phyloP scores from a whole-genome alignment of 1,140 invertebrate species.

The Drosophila saltans region DNA sequence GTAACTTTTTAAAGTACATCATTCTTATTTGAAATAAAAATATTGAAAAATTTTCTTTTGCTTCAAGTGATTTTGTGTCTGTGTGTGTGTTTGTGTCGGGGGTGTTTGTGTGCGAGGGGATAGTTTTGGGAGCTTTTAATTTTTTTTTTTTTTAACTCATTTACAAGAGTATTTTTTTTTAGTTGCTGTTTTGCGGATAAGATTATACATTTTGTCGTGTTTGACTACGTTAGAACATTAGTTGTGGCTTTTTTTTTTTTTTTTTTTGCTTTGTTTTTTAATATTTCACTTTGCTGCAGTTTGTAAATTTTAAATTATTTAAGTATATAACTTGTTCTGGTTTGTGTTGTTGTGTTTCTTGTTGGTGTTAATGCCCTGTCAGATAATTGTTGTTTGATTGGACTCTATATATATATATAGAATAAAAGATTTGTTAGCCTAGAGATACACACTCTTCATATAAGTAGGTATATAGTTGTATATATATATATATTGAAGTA shows the following conservation, averaged over 20 bases:
- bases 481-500: conserved; percentile 20
- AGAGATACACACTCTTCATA: conserved; percentile 43
- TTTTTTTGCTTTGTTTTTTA: conserved; percentile 29
- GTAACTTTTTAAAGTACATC: conserved; percentile 49
- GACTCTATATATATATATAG: conserved; percentile 42
- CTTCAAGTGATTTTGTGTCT: conserved; percentile 26
- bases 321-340: conserved; percentile 61
- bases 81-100: conserved; percentile 31
- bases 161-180: conserved; percentile 31
- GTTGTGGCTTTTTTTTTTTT: conserved; percentile 39
- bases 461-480: conserved; percentile 23
- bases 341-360: conserved; percentile 34
- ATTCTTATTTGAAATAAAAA: conserved; percentile 76
- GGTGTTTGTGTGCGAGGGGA: neutral
- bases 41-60: conserved; percentile 9
- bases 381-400: conserved; percentile 31
- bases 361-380: conserved; percentile 28
- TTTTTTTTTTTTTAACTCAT: conserved; percentile 44
- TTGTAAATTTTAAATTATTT: conserved; percentile 71
- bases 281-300: conserved; percentile 40
- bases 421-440: conserved; percentile 63
- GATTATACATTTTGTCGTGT: conserved; percentile 59
- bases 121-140: conserved; percentile 3
- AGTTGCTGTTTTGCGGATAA: conserved; percentile 20
- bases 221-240: conserved; percentile 65